phyloP scores from a whole-genome alignment of 2,888 invertebrate species.

The Dorcus parallelipipedus region DNA sequence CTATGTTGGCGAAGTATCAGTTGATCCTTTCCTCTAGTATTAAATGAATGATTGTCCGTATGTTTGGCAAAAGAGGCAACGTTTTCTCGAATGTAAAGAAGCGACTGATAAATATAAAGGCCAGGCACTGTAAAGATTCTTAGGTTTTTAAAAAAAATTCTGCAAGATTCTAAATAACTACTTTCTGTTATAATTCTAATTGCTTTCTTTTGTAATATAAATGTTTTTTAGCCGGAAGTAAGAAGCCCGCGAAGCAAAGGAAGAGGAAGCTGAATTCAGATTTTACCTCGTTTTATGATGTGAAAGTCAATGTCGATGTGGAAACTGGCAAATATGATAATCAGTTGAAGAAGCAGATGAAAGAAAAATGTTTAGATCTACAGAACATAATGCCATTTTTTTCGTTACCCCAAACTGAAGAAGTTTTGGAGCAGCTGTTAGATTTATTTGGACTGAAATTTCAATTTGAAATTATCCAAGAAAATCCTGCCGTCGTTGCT shows the following conservation, averaged over 20 bases:
- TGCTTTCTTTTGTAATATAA: too few species aligned
- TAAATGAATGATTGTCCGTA: too few species aligned
- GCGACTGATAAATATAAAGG: too few species aligned
- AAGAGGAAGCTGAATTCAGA: slow-evolving; percentile 29
- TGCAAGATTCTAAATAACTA: too few species aligned
- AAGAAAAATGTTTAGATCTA: slow-evolving; percentile 25
- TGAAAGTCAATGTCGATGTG: slow-evolving; percentile 18
- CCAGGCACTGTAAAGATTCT: too few species aligned
- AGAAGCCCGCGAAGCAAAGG: slow-evolving; percentile 62
- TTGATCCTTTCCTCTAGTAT: too few species aligned
- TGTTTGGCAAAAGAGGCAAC: too few species aligned
- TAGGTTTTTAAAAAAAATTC: too few species aligned
- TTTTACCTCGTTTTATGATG: slow-evolving; percentile 4
- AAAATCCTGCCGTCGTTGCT: slow-evolving; percentile 25
- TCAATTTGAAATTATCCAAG: slow-evolving; percentile 27
- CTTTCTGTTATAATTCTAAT: too few species aligned
- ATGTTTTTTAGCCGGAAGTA: slow-evolving; percentile 52
- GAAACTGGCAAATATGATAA: slow-evolving; percentile 18
- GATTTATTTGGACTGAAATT: slow-evolving; percentile 30
- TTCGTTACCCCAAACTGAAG: slow-evolving; percentile 22
- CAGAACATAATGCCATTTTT: slow-evolving; percentile 21
- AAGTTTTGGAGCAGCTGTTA: slow-evolving; percentile 28
- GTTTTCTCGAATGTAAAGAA: too few species aligned
- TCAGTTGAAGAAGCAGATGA: slow-evolving; percentile 31
- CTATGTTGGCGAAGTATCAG: too few species aligned